Percentiles rank a stretch among this genome's conserved stretches.
These are phyloP conservation scores for Callaeas wilsoni DNA, from an alignment of 2,113 vertebrate genomes.

Conservation along the genomic window DNA sequence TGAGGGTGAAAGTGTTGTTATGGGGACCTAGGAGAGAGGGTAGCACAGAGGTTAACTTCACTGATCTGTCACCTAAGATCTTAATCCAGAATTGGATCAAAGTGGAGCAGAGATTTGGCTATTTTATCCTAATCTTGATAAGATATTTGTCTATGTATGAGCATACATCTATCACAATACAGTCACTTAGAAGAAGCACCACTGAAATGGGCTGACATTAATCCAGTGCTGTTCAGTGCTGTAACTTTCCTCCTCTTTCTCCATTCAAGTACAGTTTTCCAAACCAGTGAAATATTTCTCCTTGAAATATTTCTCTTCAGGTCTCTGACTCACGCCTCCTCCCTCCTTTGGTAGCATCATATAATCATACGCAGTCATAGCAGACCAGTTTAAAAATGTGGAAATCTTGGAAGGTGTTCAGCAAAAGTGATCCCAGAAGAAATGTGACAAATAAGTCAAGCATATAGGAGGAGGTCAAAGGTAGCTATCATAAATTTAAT, in stretches of 20 bases:
- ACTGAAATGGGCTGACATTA: neutral
- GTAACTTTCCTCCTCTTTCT: neutral
- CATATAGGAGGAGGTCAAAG: neutral
- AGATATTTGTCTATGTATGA: neutral
- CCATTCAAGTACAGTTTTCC: neutral
- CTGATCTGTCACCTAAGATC: neutral
- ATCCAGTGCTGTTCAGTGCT: neutral
- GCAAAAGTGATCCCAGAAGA: neutral
- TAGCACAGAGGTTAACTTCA: neutral
- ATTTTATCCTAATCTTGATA: neutral
- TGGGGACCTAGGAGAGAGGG: neutral
- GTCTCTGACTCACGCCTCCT: neutral
- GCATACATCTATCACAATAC: neutral
- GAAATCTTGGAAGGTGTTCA: neutral
- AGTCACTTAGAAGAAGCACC: neutral
- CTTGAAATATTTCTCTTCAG: too few species aligned
- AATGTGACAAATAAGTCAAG: neutral
- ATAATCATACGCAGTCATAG: neutral
- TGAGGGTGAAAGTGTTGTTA: conserved; percentile 3
- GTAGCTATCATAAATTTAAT: conserved; percentile 14
- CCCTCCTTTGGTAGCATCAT: neutral
- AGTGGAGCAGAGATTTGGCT: neutral
- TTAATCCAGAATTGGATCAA: neutral
- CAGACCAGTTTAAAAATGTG: neutral
- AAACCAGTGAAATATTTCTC: neutral